Evolutionary conservation across 2,888 invertebrate genomes (phyloP).

Genomic region (Diarsia rubi): DNA sequence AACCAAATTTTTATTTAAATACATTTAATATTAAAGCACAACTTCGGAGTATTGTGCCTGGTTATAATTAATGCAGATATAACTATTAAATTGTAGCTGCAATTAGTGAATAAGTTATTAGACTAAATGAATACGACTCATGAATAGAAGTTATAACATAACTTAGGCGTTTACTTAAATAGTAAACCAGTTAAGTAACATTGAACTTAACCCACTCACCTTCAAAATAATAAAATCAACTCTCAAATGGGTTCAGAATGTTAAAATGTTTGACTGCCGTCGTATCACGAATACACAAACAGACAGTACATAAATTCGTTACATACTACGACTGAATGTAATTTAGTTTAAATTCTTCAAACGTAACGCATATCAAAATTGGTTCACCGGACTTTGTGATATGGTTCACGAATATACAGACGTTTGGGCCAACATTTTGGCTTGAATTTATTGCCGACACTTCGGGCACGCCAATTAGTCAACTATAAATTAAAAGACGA

Average conservation of each 20-base stretch:
- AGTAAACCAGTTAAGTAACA: conserved; percentile 19
- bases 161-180: background rate
- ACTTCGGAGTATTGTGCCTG: background rate
- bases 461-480: conserved; percentile 62
- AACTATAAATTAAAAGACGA: conserved; percentile 45
- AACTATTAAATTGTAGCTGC: background rate
- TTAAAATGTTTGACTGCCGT: conserved; percentile 22
- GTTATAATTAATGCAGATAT: background rate
- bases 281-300: conserved; percentile 55
- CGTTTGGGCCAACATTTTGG: conserved; percentile 33
- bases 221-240: conserved; percentile 34
- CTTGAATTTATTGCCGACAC: conserved; percentile 57
- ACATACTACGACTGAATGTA: conserved; percentile 25
- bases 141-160: background rate
- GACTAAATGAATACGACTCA: background rate
- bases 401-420: conserved; percentile 38
- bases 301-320: conserved; percentile 29
- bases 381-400: conserved; percentile 48
- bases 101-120: background rate
- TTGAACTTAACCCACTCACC: conserved; percentile 60
- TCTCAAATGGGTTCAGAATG: conserved; percentile 43
- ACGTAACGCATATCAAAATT: conserved; percentile 48
- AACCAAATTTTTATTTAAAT: background rate
- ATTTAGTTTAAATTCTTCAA: conserved; percentile 50
- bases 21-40: background rate